A percentile compares a stretch with the other conserved stretches of the same genome.
These are phyloP conservation scores for Chloromyia formosa DNA, from an alignment of 2,888 invertebrate genomes.

Conservation along the genomic window DNA sequence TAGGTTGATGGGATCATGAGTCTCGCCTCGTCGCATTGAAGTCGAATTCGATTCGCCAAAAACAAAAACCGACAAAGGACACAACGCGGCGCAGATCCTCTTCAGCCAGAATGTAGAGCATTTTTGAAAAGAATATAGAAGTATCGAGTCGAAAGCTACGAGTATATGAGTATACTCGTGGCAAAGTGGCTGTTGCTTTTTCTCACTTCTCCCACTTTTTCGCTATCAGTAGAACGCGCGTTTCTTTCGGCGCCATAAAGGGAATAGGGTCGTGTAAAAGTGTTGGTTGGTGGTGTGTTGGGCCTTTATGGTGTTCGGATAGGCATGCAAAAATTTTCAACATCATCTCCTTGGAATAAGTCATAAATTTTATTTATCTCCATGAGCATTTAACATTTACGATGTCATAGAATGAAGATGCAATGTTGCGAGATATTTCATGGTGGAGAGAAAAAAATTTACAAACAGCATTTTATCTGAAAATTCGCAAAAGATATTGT, in stretches of 20 bases:
- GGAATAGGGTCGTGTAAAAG: slow-evolving; percentile 17
- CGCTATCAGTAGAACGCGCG: too few relatives aligned
- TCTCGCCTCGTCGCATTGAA: background rate
- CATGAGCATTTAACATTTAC: slow-evolving; percentile 42
- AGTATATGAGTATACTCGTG: too few relatives aligned
- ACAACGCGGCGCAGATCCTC: background rate
- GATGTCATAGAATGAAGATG: slow-evolving; percentile 28
- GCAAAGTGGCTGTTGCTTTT: slow-evolving; percentile 32
- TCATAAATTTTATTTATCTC: slow-evolving; percentile 43
- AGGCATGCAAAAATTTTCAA: slow-evolving; percentile 4
- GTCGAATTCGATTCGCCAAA: background rate
- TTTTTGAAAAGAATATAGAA: background rate
- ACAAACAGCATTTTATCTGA: background rate
- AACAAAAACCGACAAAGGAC: background rate
- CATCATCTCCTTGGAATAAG: slow-evolving; percentile 32
- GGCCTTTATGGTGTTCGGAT: background rate
- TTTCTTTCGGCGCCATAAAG: slow-evolving; percentile 19
- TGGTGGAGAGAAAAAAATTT: background rate
- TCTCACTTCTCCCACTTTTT: too few relatives aligned
- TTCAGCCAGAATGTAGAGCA: background rate
- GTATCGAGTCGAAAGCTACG: background rate
- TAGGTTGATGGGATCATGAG: too few relatives aligned
- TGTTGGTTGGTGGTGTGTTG: background rate
- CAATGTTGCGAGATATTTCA: slow-evolving; percentile 26
- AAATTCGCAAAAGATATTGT: background rate